Conservation (phyloP, 2,113 vertebrate species). For the Ailuropoda melanoleuca region DNA sequence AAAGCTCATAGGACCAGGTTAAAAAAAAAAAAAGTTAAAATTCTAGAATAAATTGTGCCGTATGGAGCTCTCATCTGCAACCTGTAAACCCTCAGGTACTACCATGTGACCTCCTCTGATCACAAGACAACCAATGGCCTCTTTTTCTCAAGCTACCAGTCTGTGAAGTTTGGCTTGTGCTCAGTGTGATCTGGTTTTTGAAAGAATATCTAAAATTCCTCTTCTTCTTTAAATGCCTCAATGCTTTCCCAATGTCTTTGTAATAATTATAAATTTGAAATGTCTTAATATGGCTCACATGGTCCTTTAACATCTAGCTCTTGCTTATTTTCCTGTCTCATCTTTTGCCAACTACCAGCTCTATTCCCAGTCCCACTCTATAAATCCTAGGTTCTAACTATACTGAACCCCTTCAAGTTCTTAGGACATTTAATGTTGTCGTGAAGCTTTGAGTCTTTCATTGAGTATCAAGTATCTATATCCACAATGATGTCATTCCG, state of each 20-base stretch:
- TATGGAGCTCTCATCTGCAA: background rate
- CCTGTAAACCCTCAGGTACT: background rate
- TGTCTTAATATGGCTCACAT: background rate
- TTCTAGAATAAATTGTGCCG: background rate
- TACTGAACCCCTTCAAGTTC: background rate
- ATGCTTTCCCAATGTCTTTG: background rate
- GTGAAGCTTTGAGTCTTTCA: background rate
- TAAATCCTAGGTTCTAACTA: background rate
- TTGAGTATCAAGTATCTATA: background rate
- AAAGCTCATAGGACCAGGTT: background rate
- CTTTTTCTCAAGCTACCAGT: background rate
- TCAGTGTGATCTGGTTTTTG: background rate
- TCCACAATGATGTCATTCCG: background rate
- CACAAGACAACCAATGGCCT: background rate
- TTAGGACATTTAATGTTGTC: background rate
- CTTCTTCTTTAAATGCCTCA: background rate
- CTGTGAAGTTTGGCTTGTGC: background rate
- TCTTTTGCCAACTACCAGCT: background rate
- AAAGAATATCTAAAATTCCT: background rate
- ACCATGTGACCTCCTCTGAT: background rate
- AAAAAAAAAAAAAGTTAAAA: background rate
- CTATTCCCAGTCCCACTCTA: background rate
- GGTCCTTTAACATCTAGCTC: background rate
- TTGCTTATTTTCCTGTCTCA: background rate
- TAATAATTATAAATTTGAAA: constrained; percentile 8